Evolutionary conservation across 2,113 vertebrate species (phyloP), one percentile per base, ranked within the genome.

Genomic region (Amphiprion percula): DNA sequence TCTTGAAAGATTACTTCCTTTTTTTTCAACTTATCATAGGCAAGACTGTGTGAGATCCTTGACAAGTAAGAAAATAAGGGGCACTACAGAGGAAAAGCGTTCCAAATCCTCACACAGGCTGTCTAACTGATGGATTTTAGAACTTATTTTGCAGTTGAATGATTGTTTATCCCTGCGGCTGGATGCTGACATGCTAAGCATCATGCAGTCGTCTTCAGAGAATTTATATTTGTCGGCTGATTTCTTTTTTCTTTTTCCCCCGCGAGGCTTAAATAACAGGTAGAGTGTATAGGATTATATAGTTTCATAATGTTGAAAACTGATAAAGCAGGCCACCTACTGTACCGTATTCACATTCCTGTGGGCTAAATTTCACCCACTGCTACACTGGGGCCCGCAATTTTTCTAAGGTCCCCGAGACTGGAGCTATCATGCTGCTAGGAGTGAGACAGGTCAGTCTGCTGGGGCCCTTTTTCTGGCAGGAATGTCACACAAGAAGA

Each of bases 401-500:
- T 79, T 74, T 83, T 86, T 78, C 24, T 67, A 66, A 68, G 59
- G 77, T 76, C 65, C 65, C 63, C 65, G 4, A 66, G 80, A 77
- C 41, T 37, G 62, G 53, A 63, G 71, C 79, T 66, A 75, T 87
- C 89, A 59, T 60, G 86, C 88, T 82, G 87, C 82, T 87, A 74
- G 72, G 61, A 75, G 53, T 44, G 70, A 88, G 84, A 82, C 76
- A 81, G 90, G 82, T 86, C 80, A 74, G 82, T 84, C 68, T 59
- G 58, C 65, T 26, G 82, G 83, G 75, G 80, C 66, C 81, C 79
- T 68, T 82, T 79, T 39, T 80, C 63, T 79, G 79, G 82, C 85
- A 91, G 71, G 68, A 85, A 83, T 88, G 88, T 86, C 83, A 87
- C 75, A 81, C 68, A 84, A 74, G 63, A 80, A 81, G 60, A 84